phyloP scores from a whole-genome alignment of 2,113 vertebrate species.

The Notechis scutatus region DNA sequence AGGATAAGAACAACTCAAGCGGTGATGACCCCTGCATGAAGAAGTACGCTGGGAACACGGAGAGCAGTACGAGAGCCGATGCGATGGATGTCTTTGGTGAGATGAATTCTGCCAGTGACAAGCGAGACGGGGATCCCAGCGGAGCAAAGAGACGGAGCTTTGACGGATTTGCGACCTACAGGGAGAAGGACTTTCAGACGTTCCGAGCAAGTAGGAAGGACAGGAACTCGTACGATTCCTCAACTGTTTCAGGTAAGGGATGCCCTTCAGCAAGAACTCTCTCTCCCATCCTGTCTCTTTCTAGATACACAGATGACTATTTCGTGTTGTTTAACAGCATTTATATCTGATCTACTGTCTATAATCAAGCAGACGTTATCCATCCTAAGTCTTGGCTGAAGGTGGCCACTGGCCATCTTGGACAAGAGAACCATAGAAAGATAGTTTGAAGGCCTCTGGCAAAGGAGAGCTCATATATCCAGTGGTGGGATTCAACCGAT shows the following conservation, averaged over 20 bases:
- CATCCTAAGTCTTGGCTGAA: not conserved
- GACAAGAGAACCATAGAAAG: not conserved
- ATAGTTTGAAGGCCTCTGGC: not conserved
- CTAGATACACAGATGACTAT: not conserved
- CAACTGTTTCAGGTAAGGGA: slow-evolving; percentile 81
- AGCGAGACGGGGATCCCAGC: slow-evolving; percentile 76
- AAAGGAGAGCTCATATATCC: not conserved
- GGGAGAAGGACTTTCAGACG: slow-evolving; percentile 86
- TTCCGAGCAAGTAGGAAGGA: slow-evolving; percentile 84
- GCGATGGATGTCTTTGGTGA: slow-evolving; percentile 82
- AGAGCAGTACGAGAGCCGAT: slow-evolving; percentile 67
- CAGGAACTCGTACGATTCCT: slow-evolving; percentile 76
- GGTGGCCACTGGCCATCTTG: not conserved
- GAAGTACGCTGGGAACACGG: slow-evolving; percentile 75
- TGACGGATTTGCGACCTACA: slow-evolving; percentile 85
- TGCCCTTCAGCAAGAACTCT: not conserved
- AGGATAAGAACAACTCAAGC: slow-evolving; percentile 81
- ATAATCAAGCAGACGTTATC: not conserved
- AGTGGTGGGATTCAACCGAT: too few relatives aligned
- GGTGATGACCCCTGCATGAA: slow-evolving; percentile 84
- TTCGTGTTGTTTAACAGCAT: not conserved
- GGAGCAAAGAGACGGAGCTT: slow-evolving; percentile 83
- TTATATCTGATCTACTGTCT: not conserved
- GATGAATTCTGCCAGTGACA: slow-evolving; percentile 73
- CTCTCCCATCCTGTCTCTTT: not conserved